These are phyloP conservation scores for Colostygia pectinataria DNA, from an alignment of 2,888 invertebrate genomes.

Conservation along the genomic window DNA sequence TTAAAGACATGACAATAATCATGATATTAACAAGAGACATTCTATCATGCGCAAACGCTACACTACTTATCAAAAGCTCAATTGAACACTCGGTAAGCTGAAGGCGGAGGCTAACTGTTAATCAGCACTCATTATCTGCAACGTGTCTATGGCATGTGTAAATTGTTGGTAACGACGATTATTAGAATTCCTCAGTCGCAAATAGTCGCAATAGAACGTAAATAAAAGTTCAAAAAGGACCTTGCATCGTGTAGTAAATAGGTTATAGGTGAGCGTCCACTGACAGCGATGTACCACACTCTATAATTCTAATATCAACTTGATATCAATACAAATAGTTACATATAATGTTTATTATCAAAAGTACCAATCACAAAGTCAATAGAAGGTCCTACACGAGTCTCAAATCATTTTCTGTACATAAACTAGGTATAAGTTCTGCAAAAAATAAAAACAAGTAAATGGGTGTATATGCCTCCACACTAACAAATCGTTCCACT, in stretches of 20 bases:
- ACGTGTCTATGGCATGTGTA: conserved; percentile 66
- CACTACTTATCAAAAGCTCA: not conserved
- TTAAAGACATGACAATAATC: no score
- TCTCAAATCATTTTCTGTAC: no score
- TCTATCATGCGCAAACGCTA: no score
- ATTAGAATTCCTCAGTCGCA: conserved; percentile 75
- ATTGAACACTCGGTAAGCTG: conserved; percentile 33
- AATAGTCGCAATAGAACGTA: conserved; percentile 69
- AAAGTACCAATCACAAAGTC: conserved; percentile 39
- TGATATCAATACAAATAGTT: no score
- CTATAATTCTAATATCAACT: no score
- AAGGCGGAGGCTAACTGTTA: conserved; percentile 50
- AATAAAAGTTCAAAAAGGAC: conserved; percentile 71
- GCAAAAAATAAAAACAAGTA: no score
- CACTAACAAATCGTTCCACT: no score
- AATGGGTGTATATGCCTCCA: no score
- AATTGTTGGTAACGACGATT: conserved; percentile 76
- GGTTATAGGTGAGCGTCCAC: conserved; percentile 3
- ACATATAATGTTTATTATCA: no score
- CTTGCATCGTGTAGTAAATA: conserved; percentile 52
- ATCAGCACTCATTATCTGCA: conserved; percentile 75
- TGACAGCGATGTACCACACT: not conserved
- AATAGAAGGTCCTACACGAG: conserved; percentile 16
- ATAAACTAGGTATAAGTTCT: no score
- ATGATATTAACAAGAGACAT: no score